Percentiles rank a stretch among this genome's conserved stretches.
These are phyloP conservation scores for Magallana ariakensis DNA, from an alignment of 1,140 invertebrate species.

Conservation along the genomic window DNA sequence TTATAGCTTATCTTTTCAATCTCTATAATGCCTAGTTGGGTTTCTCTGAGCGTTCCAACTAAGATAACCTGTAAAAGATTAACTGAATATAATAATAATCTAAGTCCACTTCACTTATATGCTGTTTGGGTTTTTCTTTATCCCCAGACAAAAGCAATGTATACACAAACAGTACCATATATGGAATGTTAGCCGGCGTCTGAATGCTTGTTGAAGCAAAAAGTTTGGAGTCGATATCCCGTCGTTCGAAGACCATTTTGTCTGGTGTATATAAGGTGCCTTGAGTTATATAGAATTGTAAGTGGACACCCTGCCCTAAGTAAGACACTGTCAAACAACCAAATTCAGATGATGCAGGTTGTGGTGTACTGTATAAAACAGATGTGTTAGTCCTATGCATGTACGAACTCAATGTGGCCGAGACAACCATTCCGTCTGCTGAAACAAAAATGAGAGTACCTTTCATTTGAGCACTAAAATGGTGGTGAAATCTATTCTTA, in stretches of 20 bases:
- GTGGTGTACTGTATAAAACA: not conserved
- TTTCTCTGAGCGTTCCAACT: not conserved
- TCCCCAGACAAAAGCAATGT: not conserved
- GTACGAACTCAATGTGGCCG: not conserved
- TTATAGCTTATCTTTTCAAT: not conserved
- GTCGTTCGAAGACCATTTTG: not conserved
- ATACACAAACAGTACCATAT: conserved; percentile 5
- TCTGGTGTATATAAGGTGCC: not conserved
- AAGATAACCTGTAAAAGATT: not conserved
- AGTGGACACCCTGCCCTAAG: not conserved
- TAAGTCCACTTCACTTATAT: not conserved
- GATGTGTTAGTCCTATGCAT: not conserved
- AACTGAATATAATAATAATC: not conserved
- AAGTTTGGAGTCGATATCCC: not conserved
- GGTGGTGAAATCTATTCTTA: not conserved
- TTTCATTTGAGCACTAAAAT: not conserved
- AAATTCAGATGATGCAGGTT: not conserved
- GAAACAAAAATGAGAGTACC: not conserved
- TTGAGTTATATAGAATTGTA: not conserved
- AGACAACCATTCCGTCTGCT: not conserved
- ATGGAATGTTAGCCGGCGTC: not conserved
- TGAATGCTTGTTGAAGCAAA: conserved; percentile 3
- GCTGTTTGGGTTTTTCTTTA: not conserved
- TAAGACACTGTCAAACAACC: conserved; percentile 5
- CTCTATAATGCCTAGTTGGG: not conserved